These are phyloP conservation scores for Campoletis raptor DNA, from an alignment of 2,888 invertebrate genomes.

Conservation along the genomic window DNA sequence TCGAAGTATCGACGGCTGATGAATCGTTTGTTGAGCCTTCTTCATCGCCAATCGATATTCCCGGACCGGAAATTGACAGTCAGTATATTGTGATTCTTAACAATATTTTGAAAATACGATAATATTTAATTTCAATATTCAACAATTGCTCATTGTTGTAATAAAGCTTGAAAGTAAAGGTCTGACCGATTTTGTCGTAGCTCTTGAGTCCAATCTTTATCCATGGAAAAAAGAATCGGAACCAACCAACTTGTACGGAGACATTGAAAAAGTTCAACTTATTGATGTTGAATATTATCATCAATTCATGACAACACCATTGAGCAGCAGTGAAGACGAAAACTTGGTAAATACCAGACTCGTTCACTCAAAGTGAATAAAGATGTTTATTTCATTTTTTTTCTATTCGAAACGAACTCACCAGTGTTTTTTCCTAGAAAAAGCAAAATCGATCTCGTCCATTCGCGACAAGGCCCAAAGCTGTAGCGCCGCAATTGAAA, in stretches of 20 bases:
- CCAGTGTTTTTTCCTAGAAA: conserved; percentile 27
- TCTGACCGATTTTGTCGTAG: conserved; percentile 57
- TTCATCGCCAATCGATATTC: conserved; percentile 47
- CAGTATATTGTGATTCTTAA: conserved; percentile 23
- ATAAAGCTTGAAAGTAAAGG: background rate
- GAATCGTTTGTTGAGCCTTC: conserved; percentile 30
- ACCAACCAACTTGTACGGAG: conserved; percentile 89
- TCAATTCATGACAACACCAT: conserved; percentile 86
- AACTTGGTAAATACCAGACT: conserved; percentile 62
- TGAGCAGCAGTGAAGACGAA: conserved; percentile 54
- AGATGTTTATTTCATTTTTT: conserved; percentile 22
- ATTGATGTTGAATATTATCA: conserved; percentile 91
- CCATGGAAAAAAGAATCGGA: conserved; percentile 87
- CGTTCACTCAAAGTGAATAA: background rate
- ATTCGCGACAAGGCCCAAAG: conserved; percentile 58
- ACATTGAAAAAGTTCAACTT: conserved; percentile 86
- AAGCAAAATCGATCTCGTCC: conserved; percentile 14
- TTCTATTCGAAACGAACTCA: background rate
- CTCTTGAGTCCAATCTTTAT: conserved; percentile 78
- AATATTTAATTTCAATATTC: conserved; percentile 10
- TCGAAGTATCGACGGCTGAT: conserved; percentile 44
- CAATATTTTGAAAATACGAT: background rate
- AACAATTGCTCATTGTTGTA: background rate
- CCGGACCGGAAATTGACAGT: conserved; percentile 76
- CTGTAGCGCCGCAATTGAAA: conserved; percentile 70